Evolutionary conservation across 1,140 invertebrate genomes (phyloP).

Genomic region (Lasioglossum albipes): DNA sequence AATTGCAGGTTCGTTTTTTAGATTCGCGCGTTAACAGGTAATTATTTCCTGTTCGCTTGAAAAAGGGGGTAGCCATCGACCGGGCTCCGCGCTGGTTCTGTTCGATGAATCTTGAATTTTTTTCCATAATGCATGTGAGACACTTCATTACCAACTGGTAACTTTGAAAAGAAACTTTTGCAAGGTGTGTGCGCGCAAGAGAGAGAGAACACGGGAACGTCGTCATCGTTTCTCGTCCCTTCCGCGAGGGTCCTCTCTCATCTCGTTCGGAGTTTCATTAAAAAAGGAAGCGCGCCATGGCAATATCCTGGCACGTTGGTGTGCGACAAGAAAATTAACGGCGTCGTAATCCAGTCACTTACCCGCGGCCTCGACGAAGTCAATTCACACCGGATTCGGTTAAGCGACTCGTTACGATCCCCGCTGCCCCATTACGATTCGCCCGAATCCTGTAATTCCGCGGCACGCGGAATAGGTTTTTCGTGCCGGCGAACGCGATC

Average conservation of each 20-base stretch:
- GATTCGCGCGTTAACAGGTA: background rate
- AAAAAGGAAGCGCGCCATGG: background rate
- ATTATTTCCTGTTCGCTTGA: background rate
- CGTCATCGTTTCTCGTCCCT: background rate
- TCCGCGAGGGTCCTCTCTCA: background rate
- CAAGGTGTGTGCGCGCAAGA: too few species aligned
- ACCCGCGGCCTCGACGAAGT: background rate
- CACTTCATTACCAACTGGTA: background rate
- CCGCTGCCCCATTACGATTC: conserved; percentile 1
- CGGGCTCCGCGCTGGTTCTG: too few species aligned
- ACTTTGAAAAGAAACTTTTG: too few species aligned
- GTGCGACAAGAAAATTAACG: conserved; percentile 1
- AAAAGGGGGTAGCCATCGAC: background rate
- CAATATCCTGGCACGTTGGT: background rate
- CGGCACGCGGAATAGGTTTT: conserved; percentile 5
- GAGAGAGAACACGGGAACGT: too few species aligned
- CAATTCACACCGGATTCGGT: background rate
- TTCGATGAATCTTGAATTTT: too few species aligned
- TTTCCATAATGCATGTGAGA: too few species aligned
- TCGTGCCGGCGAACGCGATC: conserved; percentile 14
- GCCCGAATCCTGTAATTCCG: background rate
- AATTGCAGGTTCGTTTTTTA: too few species aligned
- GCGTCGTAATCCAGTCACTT: background rate
- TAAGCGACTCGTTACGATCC: conserved; percentile 23
- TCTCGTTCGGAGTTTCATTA: background rate